These are phyloP conservation scores for Megalopta genalis DNA, from an alignment of 1,140 invertebrate species.

Conservation along the genomic window DNA sequence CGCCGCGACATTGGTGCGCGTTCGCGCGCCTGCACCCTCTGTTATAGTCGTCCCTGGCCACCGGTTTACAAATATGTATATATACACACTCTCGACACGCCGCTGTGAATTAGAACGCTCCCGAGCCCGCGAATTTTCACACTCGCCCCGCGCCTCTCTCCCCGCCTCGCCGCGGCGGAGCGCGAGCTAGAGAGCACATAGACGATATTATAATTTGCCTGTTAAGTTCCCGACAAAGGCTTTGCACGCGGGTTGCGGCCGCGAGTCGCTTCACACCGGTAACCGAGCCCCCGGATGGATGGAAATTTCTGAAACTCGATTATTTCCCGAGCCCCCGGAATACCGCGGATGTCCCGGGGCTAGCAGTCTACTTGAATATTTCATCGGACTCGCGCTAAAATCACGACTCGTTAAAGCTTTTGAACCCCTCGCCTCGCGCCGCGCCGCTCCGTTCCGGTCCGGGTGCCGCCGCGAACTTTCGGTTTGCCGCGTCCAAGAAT, in stretches of 20 bases:
- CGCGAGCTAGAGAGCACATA: background rate
- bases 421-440: too few relatives aligned
- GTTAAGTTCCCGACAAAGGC: constrained; percentile 49
- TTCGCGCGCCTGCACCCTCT: background rate
- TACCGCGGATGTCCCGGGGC: constrained; percentile 3
- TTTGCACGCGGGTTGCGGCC: constrained; percentile 36
- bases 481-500: background rate
- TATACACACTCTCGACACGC: background rate
- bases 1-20: too few relatives aligned
- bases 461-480: background rate
- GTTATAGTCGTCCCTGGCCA: background rate
- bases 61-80: constrained; percentile 7
- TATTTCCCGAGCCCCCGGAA: constrained; percentile 21
- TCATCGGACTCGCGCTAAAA: constrained; percentile 8
- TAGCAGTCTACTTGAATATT: constrained; percentile 22
- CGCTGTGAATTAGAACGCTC: background rate
- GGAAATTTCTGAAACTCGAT: constrained; percentile 43
- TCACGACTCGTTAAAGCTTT: constrained; percentile 2
- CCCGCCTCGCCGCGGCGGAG: too few relatives aligned
- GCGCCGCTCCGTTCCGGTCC: background rate
- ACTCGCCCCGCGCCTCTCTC: background rate
- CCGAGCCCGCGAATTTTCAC: background rate
- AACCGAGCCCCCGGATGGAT: constrained; percentile 26
- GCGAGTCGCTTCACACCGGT: constrained; percentile 13
- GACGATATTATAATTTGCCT: constrained; percentile 41